These are phyloP conservation scores for Drosophila neutralis DNA, from an alignment of 2,888 invertebrate genomes.

Conservation along the genomic window DNA sequence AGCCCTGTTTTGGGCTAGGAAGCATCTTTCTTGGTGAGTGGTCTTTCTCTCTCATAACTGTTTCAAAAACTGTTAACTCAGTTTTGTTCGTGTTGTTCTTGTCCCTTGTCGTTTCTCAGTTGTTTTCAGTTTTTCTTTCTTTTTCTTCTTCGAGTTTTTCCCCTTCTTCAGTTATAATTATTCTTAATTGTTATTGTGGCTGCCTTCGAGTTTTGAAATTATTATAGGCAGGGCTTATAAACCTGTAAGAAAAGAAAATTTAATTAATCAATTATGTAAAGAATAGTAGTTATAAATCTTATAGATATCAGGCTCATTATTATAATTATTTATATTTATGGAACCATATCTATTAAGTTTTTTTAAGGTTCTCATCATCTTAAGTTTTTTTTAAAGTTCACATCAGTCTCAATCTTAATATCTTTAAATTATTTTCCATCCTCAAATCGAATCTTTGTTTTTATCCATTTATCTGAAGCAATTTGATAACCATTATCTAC, in stretches of 20 bases:
- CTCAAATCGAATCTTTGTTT: background rate
- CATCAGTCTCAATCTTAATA: background rate
- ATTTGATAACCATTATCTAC: background rate
- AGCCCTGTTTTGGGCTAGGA: constrained; percentile 90
- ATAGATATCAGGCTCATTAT: background rate
- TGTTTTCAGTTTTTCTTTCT: background rate
- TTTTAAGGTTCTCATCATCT: too few species aligned
- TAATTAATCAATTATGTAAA: background rate
- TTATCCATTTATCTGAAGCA: background rate
- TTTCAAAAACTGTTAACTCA: constrained; percentile 36
- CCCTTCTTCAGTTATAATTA: background rate
- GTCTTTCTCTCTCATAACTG: constrained; percentile 95
- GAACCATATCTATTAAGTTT: background rate
- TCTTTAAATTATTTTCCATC: background rate
- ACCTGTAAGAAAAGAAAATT: constrained; percentile 37
- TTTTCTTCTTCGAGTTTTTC: background rate
- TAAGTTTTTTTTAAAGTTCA: too few species aligned
- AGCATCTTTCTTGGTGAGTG: constrained; percentile 95
- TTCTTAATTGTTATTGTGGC: constrained; percentile 13
- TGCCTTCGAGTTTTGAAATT: constrained; percentile 37
- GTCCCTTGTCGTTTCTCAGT: background rate
- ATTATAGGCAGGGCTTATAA: constrained; percentile 28
- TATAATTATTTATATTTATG: background rate
- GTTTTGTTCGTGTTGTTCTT: background rate
- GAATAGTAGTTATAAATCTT: rapidly evolving